A percentile compares a stretch with the other conserved stretches of the same genome.
Conservation (phyloP, 35 echinoderm and acorn worm genomes). For the Nesometra sesokonis region DNA sequence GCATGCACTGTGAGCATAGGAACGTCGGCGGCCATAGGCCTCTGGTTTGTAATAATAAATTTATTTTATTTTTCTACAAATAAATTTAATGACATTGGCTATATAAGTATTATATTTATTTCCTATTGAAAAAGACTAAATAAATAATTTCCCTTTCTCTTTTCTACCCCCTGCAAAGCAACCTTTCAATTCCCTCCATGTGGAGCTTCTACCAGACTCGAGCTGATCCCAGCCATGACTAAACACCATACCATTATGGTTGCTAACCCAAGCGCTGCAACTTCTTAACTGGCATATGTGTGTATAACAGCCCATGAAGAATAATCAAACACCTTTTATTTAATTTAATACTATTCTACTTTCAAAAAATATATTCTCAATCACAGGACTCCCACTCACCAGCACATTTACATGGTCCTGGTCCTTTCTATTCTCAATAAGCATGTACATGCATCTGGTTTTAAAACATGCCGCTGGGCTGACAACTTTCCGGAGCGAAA, state of each 20-base stretch:
- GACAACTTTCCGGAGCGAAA: neutral
- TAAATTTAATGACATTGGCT: no score
- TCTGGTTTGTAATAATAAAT: no score
- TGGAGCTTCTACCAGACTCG: slow-evolving; percentile 28
- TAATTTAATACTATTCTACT: neutral
- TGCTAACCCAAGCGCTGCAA: neutral
- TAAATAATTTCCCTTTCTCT: no score
- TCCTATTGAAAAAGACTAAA: no score
- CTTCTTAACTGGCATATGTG: slow-evolving; percentile 3
- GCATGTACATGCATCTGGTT: neutral
- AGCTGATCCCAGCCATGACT: neutral
- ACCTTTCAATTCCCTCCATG: slow-evolving; percentile 33
- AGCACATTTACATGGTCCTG: neutral
- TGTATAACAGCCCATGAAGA: slow-evolving; percentile 3
- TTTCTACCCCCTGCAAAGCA: no score
- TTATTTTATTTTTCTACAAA: no score
- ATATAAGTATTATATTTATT: no score
- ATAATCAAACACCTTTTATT: slow-evolving; percentile 12
- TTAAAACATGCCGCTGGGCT: neutral
- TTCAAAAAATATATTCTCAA: slow-evolving; percentile 17
- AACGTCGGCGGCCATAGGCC: no score
- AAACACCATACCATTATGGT: neutral
- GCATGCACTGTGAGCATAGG: no score
- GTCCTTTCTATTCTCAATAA: neutral
- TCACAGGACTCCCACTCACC: neutral